Conservation (phyloP, 2,113 vertebrate genomes). For the Melanerpes aurifrons region DNA sequence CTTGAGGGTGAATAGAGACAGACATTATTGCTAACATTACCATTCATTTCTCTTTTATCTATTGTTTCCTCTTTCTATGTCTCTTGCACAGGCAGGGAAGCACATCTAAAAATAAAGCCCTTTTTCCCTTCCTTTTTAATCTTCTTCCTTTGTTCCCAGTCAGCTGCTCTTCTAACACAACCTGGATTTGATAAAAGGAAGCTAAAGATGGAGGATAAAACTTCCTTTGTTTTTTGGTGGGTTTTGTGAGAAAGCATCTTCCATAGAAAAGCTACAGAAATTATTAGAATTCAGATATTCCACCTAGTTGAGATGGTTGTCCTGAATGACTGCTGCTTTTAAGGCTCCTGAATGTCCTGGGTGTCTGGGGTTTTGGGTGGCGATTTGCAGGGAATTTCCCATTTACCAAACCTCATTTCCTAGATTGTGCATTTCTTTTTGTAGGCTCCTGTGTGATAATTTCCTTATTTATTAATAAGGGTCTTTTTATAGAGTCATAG, state of each 20-base stretch:
- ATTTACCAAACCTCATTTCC: neutral
- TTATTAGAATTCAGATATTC: neutral
- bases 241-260: neutral
- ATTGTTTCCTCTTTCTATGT: neutral
- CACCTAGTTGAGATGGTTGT: neutral
- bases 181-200: neutral
- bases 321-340: neutral
- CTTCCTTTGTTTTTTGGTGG: neutral
- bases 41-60: neutral
- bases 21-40: neutral
- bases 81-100: neutral
- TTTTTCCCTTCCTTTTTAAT: neutral
- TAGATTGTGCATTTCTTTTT: neutral
- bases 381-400: neutral
- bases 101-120: constrained; percentile 16
- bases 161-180: neutral
- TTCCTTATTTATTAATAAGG: neutral
- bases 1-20: neutral
- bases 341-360: neutral
- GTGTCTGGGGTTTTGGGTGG: neutral
- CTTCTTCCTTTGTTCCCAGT: neutral
- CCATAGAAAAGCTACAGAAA: neutral
- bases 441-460: neutral
- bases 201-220: neutral
- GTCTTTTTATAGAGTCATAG: neutral